Conservation (phyloP, 2,113 vertebrate genomes). For the Actenoides lindsayi region DNA sequence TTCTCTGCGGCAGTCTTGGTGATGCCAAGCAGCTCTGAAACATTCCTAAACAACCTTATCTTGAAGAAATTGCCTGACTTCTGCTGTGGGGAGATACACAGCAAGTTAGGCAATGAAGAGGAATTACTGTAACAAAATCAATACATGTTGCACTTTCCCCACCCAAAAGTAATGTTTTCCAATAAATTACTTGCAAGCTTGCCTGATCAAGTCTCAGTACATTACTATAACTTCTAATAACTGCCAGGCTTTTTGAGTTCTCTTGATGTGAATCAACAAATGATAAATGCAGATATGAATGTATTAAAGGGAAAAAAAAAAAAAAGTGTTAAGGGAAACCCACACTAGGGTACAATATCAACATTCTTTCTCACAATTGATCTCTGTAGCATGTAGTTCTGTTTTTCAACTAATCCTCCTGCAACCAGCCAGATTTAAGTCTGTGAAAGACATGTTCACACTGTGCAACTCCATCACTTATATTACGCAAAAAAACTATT, state of each 20-base stretch:
- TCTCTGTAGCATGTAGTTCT: not conserved
- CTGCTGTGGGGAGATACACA: not conserved
- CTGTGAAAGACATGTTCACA: not conserved
- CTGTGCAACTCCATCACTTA: not conserved
- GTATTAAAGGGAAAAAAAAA: not conserved
- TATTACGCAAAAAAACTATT: not conserved
- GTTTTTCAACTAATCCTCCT: slow-evolving; percentile 16
- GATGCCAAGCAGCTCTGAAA: slow-evolving; percentile 3
- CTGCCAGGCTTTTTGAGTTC: not conserved
- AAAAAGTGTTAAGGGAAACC: not conserved
- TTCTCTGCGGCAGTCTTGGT: not conserved
- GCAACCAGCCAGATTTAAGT: not conserved
- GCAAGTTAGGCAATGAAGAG: not conserved
- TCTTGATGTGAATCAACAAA: not conserved
- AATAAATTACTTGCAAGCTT: not conserved
- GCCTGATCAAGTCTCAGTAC: not conserved
- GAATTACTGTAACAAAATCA: not conserved
- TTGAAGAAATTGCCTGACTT: not conserved
- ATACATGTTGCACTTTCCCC: not conserved
- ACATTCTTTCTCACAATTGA: not conserved
- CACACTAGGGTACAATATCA: not conserved
- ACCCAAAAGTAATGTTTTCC: not conserved
- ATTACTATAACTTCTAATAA: not conserved
- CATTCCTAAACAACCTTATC: not conserved
- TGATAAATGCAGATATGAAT: not conserved